These are phyloP conservation scores for Cyclophora punctaria DNA, from an alignment of 2,888 invertebrate species.

Conservation along the genomic window DNA sequence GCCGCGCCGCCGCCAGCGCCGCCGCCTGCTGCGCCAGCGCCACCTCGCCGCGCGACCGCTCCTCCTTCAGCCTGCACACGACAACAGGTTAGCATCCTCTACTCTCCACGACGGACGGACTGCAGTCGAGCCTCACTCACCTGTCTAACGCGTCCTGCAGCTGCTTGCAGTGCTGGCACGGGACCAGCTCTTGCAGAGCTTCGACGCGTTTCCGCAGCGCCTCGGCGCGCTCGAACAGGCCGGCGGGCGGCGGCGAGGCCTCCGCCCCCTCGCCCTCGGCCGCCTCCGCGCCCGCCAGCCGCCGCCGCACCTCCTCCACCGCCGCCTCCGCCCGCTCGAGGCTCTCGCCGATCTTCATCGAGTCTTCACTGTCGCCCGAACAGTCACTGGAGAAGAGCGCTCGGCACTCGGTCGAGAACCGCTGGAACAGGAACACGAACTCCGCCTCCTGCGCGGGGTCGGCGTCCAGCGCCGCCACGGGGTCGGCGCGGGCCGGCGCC, in stretches of 20 bases:
- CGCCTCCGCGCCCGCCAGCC: constrained; percentile 30
- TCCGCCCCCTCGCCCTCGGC: constrained; percentile 5
- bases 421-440: constrained; percentile 79
- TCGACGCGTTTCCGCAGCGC: constrained; percentile 64
- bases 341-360: constrained; percentile 72
- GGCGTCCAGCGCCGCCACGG: constrained; percentile 64
- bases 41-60: constrained; percentile 55
- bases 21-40: constrained; percentile 60
- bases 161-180: constrained; percentile 70
- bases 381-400: constrained; percentile 75
- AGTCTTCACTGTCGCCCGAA: constrained; percentile 73
- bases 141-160: constrained; percentile 72
- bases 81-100: background rate
- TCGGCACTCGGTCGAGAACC: constrained; percentile 77
- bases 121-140: constrained; percentile 26
- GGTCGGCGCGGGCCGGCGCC: constrained; percentile 46
- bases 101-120: background rate
- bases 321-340: constrained; percentile 68
- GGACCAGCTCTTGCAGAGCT: constrained; percentile 65
- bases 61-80: constrained; percentile 46
- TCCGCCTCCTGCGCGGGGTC: constrained; percentile 78
- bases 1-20: constrained; percentile 60
- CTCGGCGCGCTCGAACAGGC: constrained; percentile 51
- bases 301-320: constrained; percentile 55
- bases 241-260: constrained; percentile 12